Conservation (phyloP, 2,797 vertebrate species). For the Sebastes wilsoni region DNA sequence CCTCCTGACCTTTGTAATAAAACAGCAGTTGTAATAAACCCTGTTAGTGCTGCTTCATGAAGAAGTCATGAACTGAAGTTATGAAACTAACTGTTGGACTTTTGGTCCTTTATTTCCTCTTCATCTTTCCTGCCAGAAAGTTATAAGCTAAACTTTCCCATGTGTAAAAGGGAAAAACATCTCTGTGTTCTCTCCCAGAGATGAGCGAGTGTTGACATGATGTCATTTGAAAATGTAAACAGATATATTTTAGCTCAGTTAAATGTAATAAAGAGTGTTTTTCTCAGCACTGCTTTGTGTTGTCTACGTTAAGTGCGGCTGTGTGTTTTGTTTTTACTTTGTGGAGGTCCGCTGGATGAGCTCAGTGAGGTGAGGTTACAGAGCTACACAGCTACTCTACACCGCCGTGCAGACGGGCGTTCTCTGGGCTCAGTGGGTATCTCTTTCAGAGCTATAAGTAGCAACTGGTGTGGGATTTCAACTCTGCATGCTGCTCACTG, state of each 20-base stretch:
- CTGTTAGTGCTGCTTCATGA: neutral
- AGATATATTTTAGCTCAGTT: neutral
- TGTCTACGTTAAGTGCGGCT: neutral
- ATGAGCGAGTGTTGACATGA: neutral
- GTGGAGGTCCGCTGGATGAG: slow-evolving; percentile 49
- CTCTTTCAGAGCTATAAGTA: slow-evolving; percentile 84
- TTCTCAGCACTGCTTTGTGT: neutral
- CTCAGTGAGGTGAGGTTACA: slow-evolving; percentile 66
- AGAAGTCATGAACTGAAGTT: neutral
- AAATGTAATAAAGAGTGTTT: neutral
- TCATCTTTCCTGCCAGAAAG: neutral
- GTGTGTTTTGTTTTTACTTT: slow-evolving; percentile 30
- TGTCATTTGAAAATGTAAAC: neutral
- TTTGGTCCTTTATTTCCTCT: slow-evolving; percentile 10
- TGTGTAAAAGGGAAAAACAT: neutral
- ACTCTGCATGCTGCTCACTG: slow-evolving; percentile 57
- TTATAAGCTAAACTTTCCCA: slow-evolving; percentile 12
- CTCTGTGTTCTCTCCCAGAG: neutral
- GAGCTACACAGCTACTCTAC: slow-evolving; percentile 70
- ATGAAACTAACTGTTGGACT: slow-evolving; percentile 41
- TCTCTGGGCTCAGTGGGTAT: slow-evolving; percentile 64
- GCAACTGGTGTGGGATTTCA: slow-evolving; percentile 83
- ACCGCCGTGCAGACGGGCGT: slow-evolving; percentile 65
- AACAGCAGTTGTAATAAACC: neutral
- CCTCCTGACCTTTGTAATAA: neutral